Evolutionary conservation across 2,113 vertebrate species (phyloP), one percentile per base, ranked within the genome.

Genomic region (Poeciliopsis turrubarensis): DNA sequence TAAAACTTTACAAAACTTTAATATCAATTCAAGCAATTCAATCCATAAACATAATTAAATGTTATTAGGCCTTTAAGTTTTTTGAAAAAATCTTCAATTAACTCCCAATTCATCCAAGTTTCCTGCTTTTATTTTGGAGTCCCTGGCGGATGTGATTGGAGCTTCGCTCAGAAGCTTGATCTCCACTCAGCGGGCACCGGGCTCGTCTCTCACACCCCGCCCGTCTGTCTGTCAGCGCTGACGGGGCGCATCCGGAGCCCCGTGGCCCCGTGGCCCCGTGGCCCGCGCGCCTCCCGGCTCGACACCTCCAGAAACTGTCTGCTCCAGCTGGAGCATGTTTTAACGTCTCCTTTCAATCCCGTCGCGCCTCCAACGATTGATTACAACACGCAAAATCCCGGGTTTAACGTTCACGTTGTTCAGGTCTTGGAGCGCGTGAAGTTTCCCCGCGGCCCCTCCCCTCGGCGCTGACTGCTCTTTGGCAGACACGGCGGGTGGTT

Each of bases 401-500:
- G 51, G 9, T 57, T 57, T 65, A 57, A 60, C 37, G 65, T 39
- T 25, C 44, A 54, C 41, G 29, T 22, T 66, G 44, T 65, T 73
- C 37, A 65, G 51, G 19, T 65, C 62, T 54, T 41, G 14, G 14
- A 3, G 19, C 19, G 51, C 17, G 22, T 72, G 65, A 77, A 63
- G 73, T 57, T 13, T 54, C 47, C 47, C 14, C 39, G 34, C 39
- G 39, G 25, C 25, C 26, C 25, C 60, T 6, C 60, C 25, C 26
- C 10, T 27, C 41, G 44, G 44, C 17, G 44, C 44, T 47, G 44
- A 19, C 29, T 15, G 14, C 14, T 19, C 29, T 26, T 27, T 29
- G 51, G 73, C 3, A 60, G 30, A 22, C 73, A 70, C 62, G 68
- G 67, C 62, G 8, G 85, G 77, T 72, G 17, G 85, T 75, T 62